Evolutionary conservation across 2,888 invertebrate species (phyloP).

Genomic region (Chaetogeoica ovagalla): DNA sequence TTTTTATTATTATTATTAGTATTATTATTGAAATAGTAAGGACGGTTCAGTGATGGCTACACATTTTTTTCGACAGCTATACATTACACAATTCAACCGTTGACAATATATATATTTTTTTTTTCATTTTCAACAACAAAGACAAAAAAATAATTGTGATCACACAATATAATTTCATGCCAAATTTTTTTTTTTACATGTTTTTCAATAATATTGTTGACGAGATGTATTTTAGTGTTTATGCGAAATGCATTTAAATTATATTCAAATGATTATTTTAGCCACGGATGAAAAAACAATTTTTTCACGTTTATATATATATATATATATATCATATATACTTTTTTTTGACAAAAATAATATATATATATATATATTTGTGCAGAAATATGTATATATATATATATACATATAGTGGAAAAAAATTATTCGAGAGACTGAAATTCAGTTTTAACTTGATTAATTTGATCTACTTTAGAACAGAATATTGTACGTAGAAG

Average conservation of each 20-base stretch:
- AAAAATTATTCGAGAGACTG: slow-evolving; percentile 39
- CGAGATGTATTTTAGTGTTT: neutral
- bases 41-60: neutral
- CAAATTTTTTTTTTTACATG: slow-evolving; percentile 22
- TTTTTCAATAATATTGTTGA: slow-evolving; percentile 27
- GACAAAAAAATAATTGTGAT: slow-evolving; percentile 17
- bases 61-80: slow-evolving; percentile 2
- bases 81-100: neutral
- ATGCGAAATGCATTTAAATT: slow-evolving; percentile 23
- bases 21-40: neutral
- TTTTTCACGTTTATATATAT: slow-evolving; percentile 34
- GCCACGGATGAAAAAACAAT: slow-evolving; percentile 23
- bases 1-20: too few relatives aligned
- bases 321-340: neutral
- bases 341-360: neutral
- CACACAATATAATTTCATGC: slow-evolving; percentile 29
- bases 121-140: neutral
- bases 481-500: slow-evolving; percentile 30
- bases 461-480: slow-evolving; percentile 32
- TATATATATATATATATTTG: neutral
- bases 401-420: neutral
- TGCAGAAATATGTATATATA: neutral
- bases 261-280: slow-evolving; percentile 32
- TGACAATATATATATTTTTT: neutral
- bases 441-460: slow-evolving; percentile 33